These are phyloP conservation scores for Drosophila nigromelanica DNA, from an alignment of 1,140 invertebrate genomes.

Conservation along the genomic window DNA sequence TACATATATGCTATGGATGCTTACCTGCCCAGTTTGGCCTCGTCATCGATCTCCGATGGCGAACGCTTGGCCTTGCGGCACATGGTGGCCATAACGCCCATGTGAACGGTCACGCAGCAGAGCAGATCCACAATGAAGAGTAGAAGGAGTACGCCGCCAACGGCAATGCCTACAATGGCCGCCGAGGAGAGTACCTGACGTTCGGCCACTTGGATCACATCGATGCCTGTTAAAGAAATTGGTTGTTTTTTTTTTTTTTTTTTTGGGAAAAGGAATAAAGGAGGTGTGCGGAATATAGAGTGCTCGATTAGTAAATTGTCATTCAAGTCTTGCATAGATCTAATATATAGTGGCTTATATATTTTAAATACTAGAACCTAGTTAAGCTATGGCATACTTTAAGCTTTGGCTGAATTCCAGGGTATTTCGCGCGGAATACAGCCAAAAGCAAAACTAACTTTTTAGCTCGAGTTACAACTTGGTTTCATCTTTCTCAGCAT, in stretches of 20 bases:
- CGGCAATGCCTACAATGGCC: conserved; percentile 91
- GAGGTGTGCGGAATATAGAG: conserved; percentile 13
- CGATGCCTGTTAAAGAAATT: conserved; percentile 58
- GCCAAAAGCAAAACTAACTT: conserved; percentile 27
- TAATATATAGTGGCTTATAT: too few relatives aligned
- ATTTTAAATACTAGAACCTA: conserved; percentile 17
- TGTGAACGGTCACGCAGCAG: conserved; percentile 86
- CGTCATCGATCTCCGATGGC: conserved; percentile 87
- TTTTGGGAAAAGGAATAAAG: background rate
- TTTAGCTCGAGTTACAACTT: conserved; percentile 21
- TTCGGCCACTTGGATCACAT: conserved; percentile 85
- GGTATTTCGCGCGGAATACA: conserved; percentile 8
- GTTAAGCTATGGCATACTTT: conserved; percentile 33
- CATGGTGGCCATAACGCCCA: conserved; percentile 89
- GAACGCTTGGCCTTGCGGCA: conserved; percentile 86
- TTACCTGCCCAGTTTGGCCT: conserved; percentile 92
- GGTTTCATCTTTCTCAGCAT: background rate
- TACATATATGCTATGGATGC: conserved; percentile 13
- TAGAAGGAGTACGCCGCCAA: conserved; percentile 89
- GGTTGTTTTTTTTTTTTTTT: conserved; percentile 5
- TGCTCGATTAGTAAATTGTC: conserved; percentile 70
- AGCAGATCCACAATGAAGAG: conserved; percentile 91
- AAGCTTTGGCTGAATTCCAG: conserved; percentile 12
- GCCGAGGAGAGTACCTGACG: conserved; percentile 88
- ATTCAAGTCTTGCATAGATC: conserved; percentile 39